phyloP scores from a whole-genome alignment of 2,113 vertebrate genomes.

The Pangasianodon gigas region DNA sequence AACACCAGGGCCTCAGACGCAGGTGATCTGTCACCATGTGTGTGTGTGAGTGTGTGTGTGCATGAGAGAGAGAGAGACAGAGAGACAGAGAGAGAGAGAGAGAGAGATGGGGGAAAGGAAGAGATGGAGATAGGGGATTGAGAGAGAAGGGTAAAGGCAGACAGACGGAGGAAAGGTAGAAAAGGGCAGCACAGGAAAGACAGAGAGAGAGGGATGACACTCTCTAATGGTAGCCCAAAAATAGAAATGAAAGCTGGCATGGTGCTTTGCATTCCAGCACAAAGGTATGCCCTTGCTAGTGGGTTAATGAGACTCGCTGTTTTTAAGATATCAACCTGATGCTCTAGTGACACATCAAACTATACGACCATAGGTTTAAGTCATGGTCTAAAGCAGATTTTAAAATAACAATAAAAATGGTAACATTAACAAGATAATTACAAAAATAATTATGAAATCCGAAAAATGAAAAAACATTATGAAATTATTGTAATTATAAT shows the following conservation, averaged over 20 bases:
- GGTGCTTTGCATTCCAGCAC: slow-evolving; percentile 36
- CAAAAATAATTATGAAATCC: background rate
- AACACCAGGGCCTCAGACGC: slow-evolving; percentile 68
- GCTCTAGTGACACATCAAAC: slow-evolving; percentile 26
- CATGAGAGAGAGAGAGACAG: background rate
- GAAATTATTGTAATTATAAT: background rate
- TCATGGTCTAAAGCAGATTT: background rate
- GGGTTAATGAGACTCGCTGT: slow-evolving; percentile 23
- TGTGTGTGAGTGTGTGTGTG: background rate
- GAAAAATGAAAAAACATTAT: background rate
- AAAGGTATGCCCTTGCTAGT: slow-evolving; percentile 42
- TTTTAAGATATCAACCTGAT: slow-evolving; percentile 28
- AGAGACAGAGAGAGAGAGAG: background rate
- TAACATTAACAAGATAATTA: background rate
- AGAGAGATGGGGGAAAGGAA: slow-evolving; percentile 38
- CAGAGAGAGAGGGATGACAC: slow-evolving; percentile 27
- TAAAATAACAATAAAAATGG: background rate
- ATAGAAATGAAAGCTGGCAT: slow-evolving; percentile 39
- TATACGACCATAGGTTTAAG: background rate
- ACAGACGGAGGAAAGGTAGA: slow-evolving; percentile 23
- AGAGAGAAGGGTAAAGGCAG: slow-evolving; percentile 18
- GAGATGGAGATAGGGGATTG: slow-evolving; percentile 43
- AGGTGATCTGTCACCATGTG: slow-evolving; percentile 76
- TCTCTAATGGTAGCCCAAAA: slow-evolving; percentile 42
- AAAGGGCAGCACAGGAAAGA: slow-evolving; percentile 24